Percentiles rank a stretch among this genome's conserved stretches.
Conservation (phyloP, 37 sponge, comb jelly and placozoan species). For the Beroe ovata region DNA sequence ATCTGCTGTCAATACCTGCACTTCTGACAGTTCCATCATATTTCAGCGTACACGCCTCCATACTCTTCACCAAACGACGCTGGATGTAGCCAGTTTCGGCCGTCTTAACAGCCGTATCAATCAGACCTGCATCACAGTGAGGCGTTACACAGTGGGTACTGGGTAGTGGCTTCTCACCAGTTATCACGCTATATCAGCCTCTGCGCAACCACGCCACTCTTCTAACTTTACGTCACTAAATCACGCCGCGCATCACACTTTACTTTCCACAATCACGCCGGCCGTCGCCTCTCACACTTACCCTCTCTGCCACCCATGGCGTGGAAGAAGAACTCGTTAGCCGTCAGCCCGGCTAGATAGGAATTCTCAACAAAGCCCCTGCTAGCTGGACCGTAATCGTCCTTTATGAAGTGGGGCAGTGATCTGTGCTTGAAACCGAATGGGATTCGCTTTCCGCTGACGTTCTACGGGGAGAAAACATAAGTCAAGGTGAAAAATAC, state of each 20-base stretch:
- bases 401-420: conserved; percentile 99
- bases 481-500: neutral
- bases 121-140: conserved; percentile 85
- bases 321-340: conserved; percentile 99
- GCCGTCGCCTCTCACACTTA: too few species aligned
- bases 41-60: conserved; percentile 95
- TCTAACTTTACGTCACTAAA: too few species aligned
- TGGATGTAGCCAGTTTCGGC: conserved; percentile 99
- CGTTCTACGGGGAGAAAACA: conserved; percentile 82
- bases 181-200: too few species aligned
- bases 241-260: too few species aligned
- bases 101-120: conserved; percentile 99
- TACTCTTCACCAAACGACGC: conserved; percentile 96
- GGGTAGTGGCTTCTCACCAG: too few species aligned
- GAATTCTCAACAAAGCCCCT: conserved; percentile 99
- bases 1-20: too few species aligned
- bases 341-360: conserved; percentile 96
- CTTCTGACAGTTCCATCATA: conserved; percentile 96
- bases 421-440: conserved; percentile 97
- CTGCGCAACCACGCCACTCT: too few species aligned
- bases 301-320: conserved; percentile 96
- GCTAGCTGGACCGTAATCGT: conserved; percentile 99
- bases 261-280: too few species aligned
- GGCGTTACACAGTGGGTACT: too few species aligned
- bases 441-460: conserved; percentile 98